Base-by-base conservation (phyloP, 1,140 invertebrate species). In the Lepidurus arcticus region DNA sequence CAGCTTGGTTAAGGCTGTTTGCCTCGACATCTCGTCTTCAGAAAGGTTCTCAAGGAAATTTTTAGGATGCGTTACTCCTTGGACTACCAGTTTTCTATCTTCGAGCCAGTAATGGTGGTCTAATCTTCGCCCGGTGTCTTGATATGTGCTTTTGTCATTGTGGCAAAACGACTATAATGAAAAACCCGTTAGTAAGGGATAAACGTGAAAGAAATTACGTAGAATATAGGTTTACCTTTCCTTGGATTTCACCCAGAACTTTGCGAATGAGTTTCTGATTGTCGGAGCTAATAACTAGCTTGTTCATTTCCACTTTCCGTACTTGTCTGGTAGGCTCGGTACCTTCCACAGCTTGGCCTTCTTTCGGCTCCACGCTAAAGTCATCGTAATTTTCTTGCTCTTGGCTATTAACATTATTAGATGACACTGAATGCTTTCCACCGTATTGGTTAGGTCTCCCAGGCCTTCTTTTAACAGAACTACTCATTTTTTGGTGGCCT, bases 41-140 rank as follows among this genome's bases (percentile, higher is more conserved):
- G 86, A 86, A 77, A 86, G 81, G 53, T 85, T 84, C 79, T 85
- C 86, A 80, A 83, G 85, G 82, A 87, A 87, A 45, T 84, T 84
- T 79, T 86, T 81, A 7, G 89, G 91, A 86, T 88, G 92, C 82
- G 86, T 88, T 21, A 89, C 89, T 77, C 91, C 90, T 85, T 90
- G 90, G 5, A 93, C 89, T 13, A 92, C 86, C 16, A 93, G 85
- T 81, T 89, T 90, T 24, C 91, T 90, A 81, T 89, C 86, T 82
- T 92, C 90, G 84, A 92, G 87, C 91, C 91, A 92, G 84, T 90
- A 92, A 73, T 90, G 88, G 80, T 90, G 90, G 47, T 87, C 86
- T 7, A 92, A 84, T 78, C 90, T 89, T 43, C 87, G 84, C 42
- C 88, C 89, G 84, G 90, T 90, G 82, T 92, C 90, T 85, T 89